Evolutionary conservation across 2,113 vertebrate species (phyloP).

Genomic region (Leptobrachium ailaonicum): DNA sequence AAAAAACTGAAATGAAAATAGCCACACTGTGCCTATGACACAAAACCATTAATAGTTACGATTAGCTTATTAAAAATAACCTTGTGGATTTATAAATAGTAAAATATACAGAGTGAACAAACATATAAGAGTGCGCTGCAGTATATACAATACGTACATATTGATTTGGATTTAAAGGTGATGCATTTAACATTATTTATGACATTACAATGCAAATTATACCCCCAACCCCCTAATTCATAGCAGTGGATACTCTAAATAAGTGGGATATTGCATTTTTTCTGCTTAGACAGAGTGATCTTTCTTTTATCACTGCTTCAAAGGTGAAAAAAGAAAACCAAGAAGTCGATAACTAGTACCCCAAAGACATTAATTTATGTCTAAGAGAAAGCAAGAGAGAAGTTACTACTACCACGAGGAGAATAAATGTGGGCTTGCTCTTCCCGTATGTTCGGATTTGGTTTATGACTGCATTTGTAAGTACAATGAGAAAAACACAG

Average conservation of each 20-base stretch:
- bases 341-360: slow-evolving; percentile 48
- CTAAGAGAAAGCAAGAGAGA: slow-evolving; percentile 38
- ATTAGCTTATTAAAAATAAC: too few relatives aligned
- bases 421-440: slow-evolving; percentile 47
- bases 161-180: too few relatives aligned
- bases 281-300: slow-evolving; percentile 13
- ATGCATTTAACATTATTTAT: too few relatives aligned
- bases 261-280: slow-evolving; percentile 32
- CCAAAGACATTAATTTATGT: slow-evolving; percentile 50
- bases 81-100: too few relatives aligned
- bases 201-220: too few relatives aligned
- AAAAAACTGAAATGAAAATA: too few relatives aligned
- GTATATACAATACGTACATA: too few relatives aligned
- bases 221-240: too few relatives aligned
- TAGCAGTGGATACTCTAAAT: not conserved
- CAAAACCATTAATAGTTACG: too few relatives aligned
- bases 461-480: slow-evolving; percentile 46
- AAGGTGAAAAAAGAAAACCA: slow-evolving; percentile 5
- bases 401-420: slow-evolving; percentile 43
- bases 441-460: slow-evolving; percentile 37
- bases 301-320: slow-evolving; percentile 46
- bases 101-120: too few relatives aligned
- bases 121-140: too few relatives aligned
- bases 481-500: slow-evolving; percentile 45
- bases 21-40: too few relatives aligned